A percentile compares a stretch with the other conserved stretches of the same genome.
Evolutionary conservation across 2,113 vertebrate genomes (phyloP).

Genomic region (Paradoxurus hermaphroditus): DNA sequence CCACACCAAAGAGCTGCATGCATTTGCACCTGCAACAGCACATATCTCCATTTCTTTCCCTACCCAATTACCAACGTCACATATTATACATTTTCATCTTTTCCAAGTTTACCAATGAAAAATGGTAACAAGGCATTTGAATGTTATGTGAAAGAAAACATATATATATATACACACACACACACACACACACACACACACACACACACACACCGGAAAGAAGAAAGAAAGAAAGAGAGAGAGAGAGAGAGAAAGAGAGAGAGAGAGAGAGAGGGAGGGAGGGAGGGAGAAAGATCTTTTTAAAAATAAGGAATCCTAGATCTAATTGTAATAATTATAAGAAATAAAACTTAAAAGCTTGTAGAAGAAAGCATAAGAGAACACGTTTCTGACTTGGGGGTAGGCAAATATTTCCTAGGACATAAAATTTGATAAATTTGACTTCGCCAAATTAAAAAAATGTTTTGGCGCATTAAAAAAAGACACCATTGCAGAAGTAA

Average conservation of each 20-base stretch:
- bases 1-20: neutral
- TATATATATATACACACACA: too few relatives aligned
- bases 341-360: neutral
- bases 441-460: neutral
- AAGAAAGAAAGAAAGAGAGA: too few relatives aligned
- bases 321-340: constrained; percentile 3
- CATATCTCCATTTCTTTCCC: neutral
- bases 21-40: neutral
- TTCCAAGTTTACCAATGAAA: neutral
- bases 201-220: neutral
- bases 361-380: neutral
- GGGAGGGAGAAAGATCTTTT: too few relatives aligned
- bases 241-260: too few relatives aligned
- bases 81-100: neutral
- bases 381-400: neutral
- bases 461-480: neutral
- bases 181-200: neutral
- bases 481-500: neutral
- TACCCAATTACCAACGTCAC: neutral
- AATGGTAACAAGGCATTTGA: neutral
- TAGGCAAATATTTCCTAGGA: neutral
- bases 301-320: neutral
- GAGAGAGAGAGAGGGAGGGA: too few relatives aligned
- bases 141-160: neutral
- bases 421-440: constrained; percentile 23